Evolutionary conservation across 1,140 invertebrate genomes (phyloP).

Genomic region (Matsumurasca onukii): DNA sequence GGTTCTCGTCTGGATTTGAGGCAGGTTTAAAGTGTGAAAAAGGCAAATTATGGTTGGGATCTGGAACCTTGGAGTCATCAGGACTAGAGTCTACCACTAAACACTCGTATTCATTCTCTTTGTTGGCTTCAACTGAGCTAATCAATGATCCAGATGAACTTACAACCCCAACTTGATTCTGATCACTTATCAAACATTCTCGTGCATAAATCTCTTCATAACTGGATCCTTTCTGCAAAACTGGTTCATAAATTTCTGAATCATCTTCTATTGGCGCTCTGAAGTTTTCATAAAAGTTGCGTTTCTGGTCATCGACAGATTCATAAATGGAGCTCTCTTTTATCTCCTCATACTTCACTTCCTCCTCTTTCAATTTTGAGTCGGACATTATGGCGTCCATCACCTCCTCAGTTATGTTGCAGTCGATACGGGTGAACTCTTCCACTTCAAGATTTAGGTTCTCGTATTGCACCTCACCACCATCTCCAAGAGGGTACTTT

Average conservation of each 20-base stretch:
- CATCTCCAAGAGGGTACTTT: neutral
- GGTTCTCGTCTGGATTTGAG: slow-evolving; percentile 32
- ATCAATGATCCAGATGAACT: slow-evolving; percentile 27
- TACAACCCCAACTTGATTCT: slow-evolving; percentile 9
- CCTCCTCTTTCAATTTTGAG: slow-evolving; percentile 16
- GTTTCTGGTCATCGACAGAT: slow-evolving; percentile 9
- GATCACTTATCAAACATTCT: slow-evolving; percentile 29
- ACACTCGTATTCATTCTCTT: slow-evolving; percentile 37
- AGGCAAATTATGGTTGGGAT: slow-evolving; percentile 32
- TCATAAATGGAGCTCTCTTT: slow-evolving; percentile 33
- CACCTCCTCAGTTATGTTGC: neutral
- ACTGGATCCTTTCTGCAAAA: slow-evolving; percentile 15
- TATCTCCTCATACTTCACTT: slow-evolving; percentile 31
- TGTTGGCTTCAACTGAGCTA: slow-evolving; percentile 33
- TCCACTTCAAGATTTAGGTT: slow-evolving; percentile 16
- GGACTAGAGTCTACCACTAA: slow-evolving; percentile 34
- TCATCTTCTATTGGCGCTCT: neutral
- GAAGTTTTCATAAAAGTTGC: slow-evolving; percentile 32
- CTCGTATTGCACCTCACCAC: slow-evolving; percentile 23
- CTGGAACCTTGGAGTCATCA: slow-evolving; percentile 27
- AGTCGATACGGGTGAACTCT: slow-evolving; percentile 4
- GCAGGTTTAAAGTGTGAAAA: neutral
- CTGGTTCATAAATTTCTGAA: slow-evolving; percentile 24
- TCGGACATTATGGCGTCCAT: slow-evolving; percentile 18
- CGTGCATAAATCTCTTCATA: slow-evolving; percentile 32